Conservation (phyloP, 2,888 invertebrate species). For the Drosophila macrospina region DNA sequence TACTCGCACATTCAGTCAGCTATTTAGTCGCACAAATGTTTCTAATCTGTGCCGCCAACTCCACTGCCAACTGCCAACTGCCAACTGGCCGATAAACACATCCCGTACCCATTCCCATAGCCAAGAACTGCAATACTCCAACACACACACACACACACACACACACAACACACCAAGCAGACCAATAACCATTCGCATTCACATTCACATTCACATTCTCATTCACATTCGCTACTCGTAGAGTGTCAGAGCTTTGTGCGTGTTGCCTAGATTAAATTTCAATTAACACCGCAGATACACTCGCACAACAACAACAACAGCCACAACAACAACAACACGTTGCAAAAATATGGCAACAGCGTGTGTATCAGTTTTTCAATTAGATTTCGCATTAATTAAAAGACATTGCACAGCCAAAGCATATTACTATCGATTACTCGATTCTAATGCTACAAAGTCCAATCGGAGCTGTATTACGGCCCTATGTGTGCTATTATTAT, state of each 20-base stretch:
- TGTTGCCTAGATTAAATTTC: constrained; percentile 77
- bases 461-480: background rate
- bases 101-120: constrained; percentile 56
- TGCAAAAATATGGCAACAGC: constrained; percentile 37
- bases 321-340: constrained; percentile 15
- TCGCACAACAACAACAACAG: constrained; percentile 35
- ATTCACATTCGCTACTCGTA: constrained; percentile 44
- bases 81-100: constrained; percentile 61
- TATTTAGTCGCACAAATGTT: constrained; percentile 75
- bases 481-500: background rate
- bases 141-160: background rate
- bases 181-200: constrained; percentile 23
- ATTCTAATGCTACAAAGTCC: constrained; percentile 20
- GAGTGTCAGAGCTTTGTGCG: constrained; percentile 54
- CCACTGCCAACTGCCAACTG: constrained; percentile 51
- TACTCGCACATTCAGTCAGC: constrained; percentile 55
- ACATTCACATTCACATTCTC: constrained; percentile 31
- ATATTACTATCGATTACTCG: constrained; percentile 29
- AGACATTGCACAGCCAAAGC: constrained; percentile 34
- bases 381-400: constrained; percentile 76
- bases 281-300: constrained; percentile 71
- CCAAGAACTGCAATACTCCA: constrained; percentile 9
- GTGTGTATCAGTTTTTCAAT: constrained; percentile 70
- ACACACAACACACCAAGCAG: background rate
- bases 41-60: constrained; percentile 76